Conservation (phyloP, 1,140 invertebrate species). For the Odontomachus brunneus region DNA sequence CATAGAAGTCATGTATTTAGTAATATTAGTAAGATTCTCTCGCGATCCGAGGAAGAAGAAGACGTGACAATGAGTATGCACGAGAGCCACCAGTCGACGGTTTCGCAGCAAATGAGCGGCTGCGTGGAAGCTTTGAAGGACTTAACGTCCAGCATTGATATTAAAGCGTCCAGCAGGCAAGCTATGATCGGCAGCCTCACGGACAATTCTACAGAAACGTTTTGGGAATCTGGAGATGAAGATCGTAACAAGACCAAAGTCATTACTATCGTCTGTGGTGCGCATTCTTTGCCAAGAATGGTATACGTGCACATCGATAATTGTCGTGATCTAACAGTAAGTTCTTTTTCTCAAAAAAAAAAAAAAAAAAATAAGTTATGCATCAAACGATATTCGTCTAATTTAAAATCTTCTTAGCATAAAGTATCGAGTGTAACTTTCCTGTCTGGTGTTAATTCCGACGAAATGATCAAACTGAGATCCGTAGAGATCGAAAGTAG, state of each 20-base stretch:
- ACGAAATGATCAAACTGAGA: conserved; percentile 92
- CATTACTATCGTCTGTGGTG: conserved; percentile 87
- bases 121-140: conserved; percentile 90
- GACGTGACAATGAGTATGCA: conserved; percentile 87
- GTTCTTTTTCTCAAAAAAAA: background rate
- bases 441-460: conserved; percentile 91
- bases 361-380: background rate
- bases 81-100: conserved; percentile 86
- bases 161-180: conserved; percentile 96
- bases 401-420: conserved; percentile 88
- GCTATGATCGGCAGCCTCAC: conserved; percentile 97
- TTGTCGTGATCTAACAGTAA: conserved; percentile 90
- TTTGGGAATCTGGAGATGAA: conserved; percentile 99
- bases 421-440: conserved; percentile 94
- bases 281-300: conserved; percentile 88
- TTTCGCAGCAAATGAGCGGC: conserved; percentile 84
- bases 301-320: conserved; percentile 97
- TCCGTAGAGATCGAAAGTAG: conserved; percentile 93
- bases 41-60: conserved; percentile 94
- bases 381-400: conserved; percentile 41
- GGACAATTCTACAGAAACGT: conserved; percentile 98
- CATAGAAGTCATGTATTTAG: conserved; percentile 97
- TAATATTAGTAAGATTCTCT: conserved; percentile 98
- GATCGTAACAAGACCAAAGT: conserved; percentile 96
- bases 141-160: conserved; percentile 91